Conservation (phyloP, 2,113 vertebrate genomes). For the Oreochromis aureus region DNA sequence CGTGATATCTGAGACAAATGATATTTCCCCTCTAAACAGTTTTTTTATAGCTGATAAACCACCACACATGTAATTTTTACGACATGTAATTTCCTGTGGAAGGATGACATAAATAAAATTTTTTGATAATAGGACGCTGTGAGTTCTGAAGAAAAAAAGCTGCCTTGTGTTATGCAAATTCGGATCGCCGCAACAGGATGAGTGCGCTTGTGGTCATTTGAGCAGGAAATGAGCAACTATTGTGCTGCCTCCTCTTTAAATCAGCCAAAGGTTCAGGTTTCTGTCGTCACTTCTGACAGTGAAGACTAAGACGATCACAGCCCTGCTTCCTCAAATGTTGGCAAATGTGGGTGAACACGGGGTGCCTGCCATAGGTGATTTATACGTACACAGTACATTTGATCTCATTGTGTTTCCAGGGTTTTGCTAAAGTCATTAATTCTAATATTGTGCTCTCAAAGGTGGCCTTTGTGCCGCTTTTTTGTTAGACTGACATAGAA, state of each 20-base stretch:
- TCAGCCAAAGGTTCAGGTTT: slow-evolving; percentile 68
- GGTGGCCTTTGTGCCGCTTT: slow-evolving; percentile 17
- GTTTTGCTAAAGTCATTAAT: slow-evolving; percentile 1
- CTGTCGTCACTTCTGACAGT: slow-evolving; percentile 60
- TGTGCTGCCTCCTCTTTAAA: slow-evolving; percentile 40
- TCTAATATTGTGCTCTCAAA: slow-evolving; percentile 12
- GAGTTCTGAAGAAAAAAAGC: not conserved
- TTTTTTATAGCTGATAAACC: not conserved
- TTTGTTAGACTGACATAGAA: not conserved
- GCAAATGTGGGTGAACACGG: not conserved
- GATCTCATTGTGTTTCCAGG: slow-evolving; percentile 13
- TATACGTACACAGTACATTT: slow-evolving; percentile 3
- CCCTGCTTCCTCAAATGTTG: slow-evolving; percentile 64
- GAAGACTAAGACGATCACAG: slow-evolving; percentile 60
- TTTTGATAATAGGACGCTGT: not conserved
- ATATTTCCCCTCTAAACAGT: not conserved
- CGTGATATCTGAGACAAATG: not conserved
- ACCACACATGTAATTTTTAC: not conserved
- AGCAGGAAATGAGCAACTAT: slow-evolving; percentile 58
- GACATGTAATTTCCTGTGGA: not conserved
- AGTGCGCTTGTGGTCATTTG: slow-evolving; percentile 31
- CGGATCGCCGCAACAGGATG: not conserved
- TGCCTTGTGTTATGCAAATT: slow-evolving; percentile 16
- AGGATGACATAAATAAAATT: not conserved
- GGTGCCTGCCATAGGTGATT: slow-evolving; percentile 3